A percentile compares a stretch with the other conserved stretches of the same genome.
These are phyloP conservation scores for Epinephelus awoara DNA, from an alignment of 2,797 vertebrate species.

Conservation along the genomic window DNA sequence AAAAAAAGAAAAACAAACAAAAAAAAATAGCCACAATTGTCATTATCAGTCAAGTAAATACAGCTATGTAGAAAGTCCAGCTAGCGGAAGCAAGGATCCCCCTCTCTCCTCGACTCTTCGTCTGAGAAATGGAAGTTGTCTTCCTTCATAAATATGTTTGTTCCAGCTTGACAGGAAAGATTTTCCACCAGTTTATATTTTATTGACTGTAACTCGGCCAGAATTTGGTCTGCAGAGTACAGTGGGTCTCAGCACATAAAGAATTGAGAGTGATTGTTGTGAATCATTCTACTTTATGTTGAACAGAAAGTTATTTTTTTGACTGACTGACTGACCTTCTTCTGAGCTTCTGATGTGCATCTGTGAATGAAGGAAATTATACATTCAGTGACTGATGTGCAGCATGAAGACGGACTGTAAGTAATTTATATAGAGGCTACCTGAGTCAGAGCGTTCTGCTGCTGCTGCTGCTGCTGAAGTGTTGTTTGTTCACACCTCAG, in stretches of 20 bases:
- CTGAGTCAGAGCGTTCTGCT: slow-evolving; percentile 67
- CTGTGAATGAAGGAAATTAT: slow-evolving; percentile 35
- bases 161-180: neutral
- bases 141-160: slow-evolving; percentile 12
- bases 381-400: slow-evolving; percentile 2
- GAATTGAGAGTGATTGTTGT: neutral
- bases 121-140: no score
- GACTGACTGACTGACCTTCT: slow-evolving; percentile 21
- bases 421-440: slow-evolving; percentile 30
- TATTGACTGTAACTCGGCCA: neutral
- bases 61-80: no score
- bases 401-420: neutral
- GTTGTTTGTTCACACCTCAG: slow-evolving; percentile 64
- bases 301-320: neutral
- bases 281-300: slow-evolving; percentile 3
- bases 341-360: slow-evolving; percentile 35
- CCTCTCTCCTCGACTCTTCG: no score
- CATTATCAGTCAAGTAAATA: no score
- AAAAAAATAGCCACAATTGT: no score
- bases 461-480: slow-evolving; percentile 48
- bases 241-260: neutral
- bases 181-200: neutral
- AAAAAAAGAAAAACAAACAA: no score
- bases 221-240: neutral
- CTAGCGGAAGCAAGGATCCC: no score